Conservation (phyloP, 2,888 invertebrate genomes). For the Andrena trimmerana region DNA sequence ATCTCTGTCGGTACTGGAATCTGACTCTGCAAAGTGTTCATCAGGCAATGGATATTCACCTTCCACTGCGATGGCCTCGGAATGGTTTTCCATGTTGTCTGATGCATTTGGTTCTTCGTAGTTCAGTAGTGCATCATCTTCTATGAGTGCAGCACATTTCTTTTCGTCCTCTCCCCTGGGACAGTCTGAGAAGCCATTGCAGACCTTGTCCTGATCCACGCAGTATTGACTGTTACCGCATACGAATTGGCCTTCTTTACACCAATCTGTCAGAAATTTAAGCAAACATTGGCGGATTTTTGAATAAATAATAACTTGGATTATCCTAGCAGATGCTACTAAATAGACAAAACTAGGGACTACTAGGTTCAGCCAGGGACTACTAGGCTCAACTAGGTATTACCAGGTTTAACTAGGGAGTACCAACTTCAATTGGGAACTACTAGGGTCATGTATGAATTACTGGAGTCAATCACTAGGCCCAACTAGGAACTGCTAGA, state of each 20-base stretch:
- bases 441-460: too few species aligned
- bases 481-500: too few species aligned
- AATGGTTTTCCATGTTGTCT: neutral
- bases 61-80: neutral
- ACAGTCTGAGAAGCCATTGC: constrained; percentile 90
- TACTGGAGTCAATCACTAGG: too few species aligned
- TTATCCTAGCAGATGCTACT: neutral
- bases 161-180: constrained; percentile 92
- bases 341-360: too few species aligned
- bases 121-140: constrained; percentile 69
- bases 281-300: neutral
- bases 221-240: constrained; percentile 91
- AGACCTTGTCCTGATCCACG: constrained; percentile 88
- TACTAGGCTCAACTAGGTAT: too few species aligned
- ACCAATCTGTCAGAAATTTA: constrained; percentile 88
- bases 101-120: neutral
- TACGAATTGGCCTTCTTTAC: constrained; percentile 90
- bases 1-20: constrained; percentile 38
- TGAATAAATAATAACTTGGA: neutral
- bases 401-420: too few species aligned
- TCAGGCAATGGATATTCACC: neutral
- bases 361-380: too few species aligned
- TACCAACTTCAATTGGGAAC: too few species aligned
- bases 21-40: neutral
- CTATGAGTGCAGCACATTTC: constrained; percentile 87